phyloP scores from a whole-genome alignment of 2,888 invertebrate species.

The Sericinus montela region DNA sequence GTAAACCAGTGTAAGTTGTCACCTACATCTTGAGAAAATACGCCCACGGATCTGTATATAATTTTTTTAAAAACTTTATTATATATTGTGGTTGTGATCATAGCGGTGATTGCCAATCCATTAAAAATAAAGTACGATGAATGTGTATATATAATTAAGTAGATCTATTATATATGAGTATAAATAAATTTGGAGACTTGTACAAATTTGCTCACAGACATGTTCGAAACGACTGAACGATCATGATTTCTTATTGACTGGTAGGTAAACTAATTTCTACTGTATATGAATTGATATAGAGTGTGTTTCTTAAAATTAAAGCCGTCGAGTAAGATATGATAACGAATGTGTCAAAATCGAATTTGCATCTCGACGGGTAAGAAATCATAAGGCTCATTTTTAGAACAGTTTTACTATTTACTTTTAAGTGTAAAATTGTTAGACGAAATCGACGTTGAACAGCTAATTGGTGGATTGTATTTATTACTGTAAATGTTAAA shows the following conservation, averaged over 20 bases:
- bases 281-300: slow-evolving; percentile 25
- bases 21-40: not conserved
- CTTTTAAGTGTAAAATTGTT: slow-evolving; percentile 49
- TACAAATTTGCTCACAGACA: slow-evolving; percentile 75
- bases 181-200: slow-evolving; percentile 73
- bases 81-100: slow-evolving; percentile 77
- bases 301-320: slow-evolving; percentile 3
- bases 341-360: slow-evolving; percentile 17
- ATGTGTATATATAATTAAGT: slow-evolving; percentile 56
- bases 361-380: slow-evolving; percentile 43
- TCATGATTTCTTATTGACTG: slow-evolving; percentile 71
- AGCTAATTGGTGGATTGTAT: slow-evolving; percentile 58
- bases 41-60: not conserved
- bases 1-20: not conserved
- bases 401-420: slow-evolving; percentile 55
- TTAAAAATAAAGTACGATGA: slow-evolving; percentile 40
- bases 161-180: slow-evolving; percentile 49
- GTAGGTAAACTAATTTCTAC: slow-evolving; percentile 47
- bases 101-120: slow-evolving; percentile 73
- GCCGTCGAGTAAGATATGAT: not conserved
- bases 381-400: slow-evolving; percentile 45
- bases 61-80: slow-evolving; percentile 43
- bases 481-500: slow-evolving; percentile 72
- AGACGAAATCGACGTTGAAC: slow-evolving; percentile 48
- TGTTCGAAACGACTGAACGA: slow-evolving; percentile 73